Evolutionary conservation across 23 tunicate species (phyloP).

Genomic region (Ciona savignyi): DNA sequence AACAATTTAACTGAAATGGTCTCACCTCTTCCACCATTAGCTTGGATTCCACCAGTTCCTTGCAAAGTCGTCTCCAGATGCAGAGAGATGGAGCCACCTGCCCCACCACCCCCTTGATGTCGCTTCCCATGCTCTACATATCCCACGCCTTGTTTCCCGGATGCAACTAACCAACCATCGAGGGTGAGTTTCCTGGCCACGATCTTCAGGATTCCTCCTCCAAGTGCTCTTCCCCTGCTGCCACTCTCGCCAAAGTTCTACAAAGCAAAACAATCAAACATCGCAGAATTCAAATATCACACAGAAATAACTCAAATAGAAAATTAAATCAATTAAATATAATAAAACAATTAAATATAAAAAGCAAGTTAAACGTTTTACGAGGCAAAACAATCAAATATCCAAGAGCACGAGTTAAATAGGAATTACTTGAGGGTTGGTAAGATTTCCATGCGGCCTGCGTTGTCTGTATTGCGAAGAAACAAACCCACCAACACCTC

Average conservation of each 20-base stretch:
- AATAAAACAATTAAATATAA: no score
- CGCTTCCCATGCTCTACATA: background rate
- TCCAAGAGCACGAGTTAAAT: no score
- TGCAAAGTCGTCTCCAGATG: background rate
- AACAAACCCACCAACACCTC: conserved; percentile 19
- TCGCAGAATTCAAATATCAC: no score
- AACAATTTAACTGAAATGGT: no score
- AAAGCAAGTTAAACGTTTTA: no score
- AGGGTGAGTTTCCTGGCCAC: background rate
- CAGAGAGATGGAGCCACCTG: conserved; percentile 14
- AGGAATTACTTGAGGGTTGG: conserved; percentile 5
- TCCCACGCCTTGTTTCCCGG: conserved; percentile 6
- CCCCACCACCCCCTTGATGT: conserved; percentile 18
- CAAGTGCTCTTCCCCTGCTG: background rate
- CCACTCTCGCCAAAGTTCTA: conserved; percentile 26
- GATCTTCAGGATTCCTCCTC: conserved; percentile 17
- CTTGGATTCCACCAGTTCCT: conserved; percentile 16
- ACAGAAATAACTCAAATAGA: no score
- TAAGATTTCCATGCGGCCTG: conserved; percentile 10
- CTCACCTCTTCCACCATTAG: conserved; percentile 22
- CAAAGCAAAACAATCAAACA: no score
- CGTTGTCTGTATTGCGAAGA: background rate
- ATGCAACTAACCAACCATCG: conserved; percentile 6
- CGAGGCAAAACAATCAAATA: no score
- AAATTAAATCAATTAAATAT: no score